Base-by-base conservation (phyloP, 2,113 vertebrate genomes). In the Pelusios castaneus region DNA sequence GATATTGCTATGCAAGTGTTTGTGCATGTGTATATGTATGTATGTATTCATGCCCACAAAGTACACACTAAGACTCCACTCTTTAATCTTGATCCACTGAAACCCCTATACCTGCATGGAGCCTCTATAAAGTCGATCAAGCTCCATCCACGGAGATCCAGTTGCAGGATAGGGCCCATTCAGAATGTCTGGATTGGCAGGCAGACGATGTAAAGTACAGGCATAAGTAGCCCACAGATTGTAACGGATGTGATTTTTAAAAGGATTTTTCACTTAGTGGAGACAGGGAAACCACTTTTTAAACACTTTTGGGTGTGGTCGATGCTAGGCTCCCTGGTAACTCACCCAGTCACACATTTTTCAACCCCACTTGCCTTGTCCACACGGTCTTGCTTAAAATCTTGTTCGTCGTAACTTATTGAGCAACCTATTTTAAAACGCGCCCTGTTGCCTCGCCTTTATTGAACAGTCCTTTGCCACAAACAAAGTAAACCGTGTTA, bases 121-220 rank as follows among this genome's bases (percentile, higher is more conserved):
- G 34, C 55, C 29, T 81, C 60, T 31, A 31, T 27, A 19, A 73
- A 91, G 67, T 41, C 70, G 94, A 85, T 27, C 24, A 4, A 96
- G 87, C 38, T 84, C 86, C 92, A 84, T 86, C 79, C n/a, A 75
- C 80, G 91, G 91, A 95, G 95, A 95, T 76, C 75, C 54, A 87
- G 88, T 81, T 80, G 84, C 88, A 96, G 93, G 84, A 92, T 94
- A 86, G 1, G 1, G 86, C 79, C 94, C 78, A 52, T 52, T 5
- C 13, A 14, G 51, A 4, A 52, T 52, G 16, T 52, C 14, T 52
- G 4, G 13, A 52, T 52, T 52, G 51, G 51, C 5, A 19, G 51
- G 51, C 51, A 52, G 51, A 17, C 16, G 29, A 10, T 29, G 10
- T 58, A 67, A n/a, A 67, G 19, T 67, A n/a, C 93, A 95, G 92